Evolutionary conservation across 2,113 vertebrate species (phyloP).

Genomic region (Neolamprologus caudopunctatus): DNA sequence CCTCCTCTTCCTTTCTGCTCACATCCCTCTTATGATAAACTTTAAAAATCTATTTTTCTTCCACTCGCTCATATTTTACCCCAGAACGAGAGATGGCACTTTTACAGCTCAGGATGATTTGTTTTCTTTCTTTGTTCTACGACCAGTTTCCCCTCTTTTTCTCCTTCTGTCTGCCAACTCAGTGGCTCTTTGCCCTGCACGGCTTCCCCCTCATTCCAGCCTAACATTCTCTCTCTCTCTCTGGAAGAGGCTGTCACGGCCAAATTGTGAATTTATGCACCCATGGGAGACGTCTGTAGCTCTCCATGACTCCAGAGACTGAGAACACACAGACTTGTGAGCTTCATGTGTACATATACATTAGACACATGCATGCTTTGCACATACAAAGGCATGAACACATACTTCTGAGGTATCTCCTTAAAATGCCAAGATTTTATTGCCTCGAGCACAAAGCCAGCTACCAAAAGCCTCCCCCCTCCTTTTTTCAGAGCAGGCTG

Average conservation of each 20-base stretch:
- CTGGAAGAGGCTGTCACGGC: conserved; percentile 5
- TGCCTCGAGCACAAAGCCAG: neutral
- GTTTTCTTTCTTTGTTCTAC: conserved; percentile 38
- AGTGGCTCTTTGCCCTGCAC: conserved; percentile 1
- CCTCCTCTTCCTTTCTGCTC: neutral
- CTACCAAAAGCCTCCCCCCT: neutral
- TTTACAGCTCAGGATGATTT: conserved; percentile 44
- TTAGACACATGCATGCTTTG: neutral
- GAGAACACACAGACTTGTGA: neutral
- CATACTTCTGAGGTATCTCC: neutral
- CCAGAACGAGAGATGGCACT: conserved; percentile 29
- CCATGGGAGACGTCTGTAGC: conserved; percentile 6
- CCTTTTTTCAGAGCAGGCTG: conserved; percentile 13
- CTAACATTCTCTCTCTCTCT: neutral
- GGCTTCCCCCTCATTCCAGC: conserved; percentile 4
- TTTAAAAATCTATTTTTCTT: conserved; percentile 1
- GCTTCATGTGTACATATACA: conserved; percentile 1
- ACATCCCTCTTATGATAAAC: neutral
- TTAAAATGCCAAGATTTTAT: conserved; percentile 20
- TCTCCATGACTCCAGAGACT: neutral
- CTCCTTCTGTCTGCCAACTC: neutral
- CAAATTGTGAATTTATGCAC: conserved; percentile 31
- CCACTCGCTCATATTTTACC: neutral
- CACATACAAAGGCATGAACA: neutral
- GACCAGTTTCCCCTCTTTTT: neutral